Conservation (phyloP, 2,888 invertebrate genomes). For the Exocentrus adspersus region DNA sequence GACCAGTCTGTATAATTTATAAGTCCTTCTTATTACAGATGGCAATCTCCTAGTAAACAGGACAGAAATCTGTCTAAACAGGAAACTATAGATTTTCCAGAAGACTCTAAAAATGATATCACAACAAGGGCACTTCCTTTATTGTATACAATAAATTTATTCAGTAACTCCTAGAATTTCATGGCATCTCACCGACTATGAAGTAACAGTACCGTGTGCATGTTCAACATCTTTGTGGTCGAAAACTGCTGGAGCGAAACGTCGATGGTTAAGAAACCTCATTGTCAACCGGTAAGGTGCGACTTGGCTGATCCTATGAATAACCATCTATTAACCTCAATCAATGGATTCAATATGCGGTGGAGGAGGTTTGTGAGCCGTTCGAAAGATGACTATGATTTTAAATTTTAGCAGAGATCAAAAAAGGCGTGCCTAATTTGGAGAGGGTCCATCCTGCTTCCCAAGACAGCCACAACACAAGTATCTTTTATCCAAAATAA, state of each 20-base stretch:
- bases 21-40: no score
- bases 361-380: background rate
- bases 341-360: background rate
- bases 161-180: background rate
- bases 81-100: no score
- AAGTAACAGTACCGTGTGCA: conserved; percentile 9
- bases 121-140: background rate
- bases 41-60: no score
- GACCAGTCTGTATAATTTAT: no score
- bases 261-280: conserved; percentile 5
- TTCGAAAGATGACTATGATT: background rate
- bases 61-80: no score
- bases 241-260: conserved; percentile 3
- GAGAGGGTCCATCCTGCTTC: no score
- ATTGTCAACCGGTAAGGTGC: conserved; percentile 12
- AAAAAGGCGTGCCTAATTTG: no score
- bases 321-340: conserved; percentile 4
- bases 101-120: background rate
- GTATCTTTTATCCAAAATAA: no score
- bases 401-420: background rate
- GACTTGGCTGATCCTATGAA: background rate
- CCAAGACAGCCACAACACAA: no score
- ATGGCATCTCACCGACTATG: background rate
- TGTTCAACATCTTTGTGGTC: background rate
- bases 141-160: no score